Conservation (phyloP, 92 coral and sea anemone species). For the Palythoa caribaeorum region DNA sequence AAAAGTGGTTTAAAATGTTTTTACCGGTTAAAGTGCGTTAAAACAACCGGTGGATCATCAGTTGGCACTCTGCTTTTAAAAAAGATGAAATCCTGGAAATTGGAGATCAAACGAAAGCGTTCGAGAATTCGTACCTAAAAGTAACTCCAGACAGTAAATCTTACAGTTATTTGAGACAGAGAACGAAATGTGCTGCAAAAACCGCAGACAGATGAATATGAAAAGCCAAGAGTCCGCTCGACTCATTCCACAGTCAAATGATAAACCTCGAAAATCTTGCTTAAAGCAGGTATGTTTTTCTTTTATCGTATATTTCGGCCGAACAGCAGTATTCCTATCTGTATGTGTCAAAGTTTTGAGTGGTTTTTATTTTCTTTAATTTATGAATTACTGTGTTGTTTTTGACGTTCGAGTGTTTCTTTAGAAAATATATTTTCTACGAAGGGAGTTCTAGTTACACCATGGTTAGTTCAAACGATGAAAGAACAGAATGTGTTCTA, state of each 20-base stretch:
- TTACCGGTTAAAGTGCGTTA: neutral
- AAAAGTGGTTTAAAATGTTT: neutral
- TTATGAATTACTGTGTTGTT: neutral
- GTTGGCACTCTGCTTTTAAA: neutral
- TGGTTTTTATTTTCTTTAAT: neutral
- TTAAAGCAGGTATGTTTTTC: constrained; percentile 27
- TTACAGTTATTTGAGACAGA: neutral
- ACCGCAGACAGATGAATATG: constrained; percentile 38
- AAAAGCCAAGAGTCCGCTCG: constrained; percentile 35
- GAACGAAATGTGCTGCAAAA: constrained; percentile 34
- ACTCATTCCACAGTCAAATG: constrained; percentile 31
- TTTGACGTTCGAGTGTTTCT: constrained; percentile 2
- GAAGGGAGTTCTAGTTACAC: neutral
- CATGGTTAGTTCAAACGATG: neutral
- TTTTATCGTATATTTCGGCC: neutral
- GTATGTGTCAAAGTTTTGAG: neutral
- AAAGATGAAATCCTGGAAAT: constrained; percentile 2
- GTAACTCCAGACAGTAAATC: neutral
- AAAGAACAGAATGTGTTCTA: neutral
- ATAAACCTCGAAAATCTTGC: constrained; percentile 23
- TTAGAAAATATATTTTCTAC: constrained; percentile 2
- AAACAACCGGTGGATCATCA: neutral
- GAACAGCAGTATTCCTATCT: neutral
- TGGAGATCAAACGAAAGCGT: constrained; percentile 12
- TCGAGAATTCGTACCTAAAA: neutral